Evolutionary conservation across 2,888 invertebrate species (phyloP).

Genomic region (Morpho deidamia): DNA sequence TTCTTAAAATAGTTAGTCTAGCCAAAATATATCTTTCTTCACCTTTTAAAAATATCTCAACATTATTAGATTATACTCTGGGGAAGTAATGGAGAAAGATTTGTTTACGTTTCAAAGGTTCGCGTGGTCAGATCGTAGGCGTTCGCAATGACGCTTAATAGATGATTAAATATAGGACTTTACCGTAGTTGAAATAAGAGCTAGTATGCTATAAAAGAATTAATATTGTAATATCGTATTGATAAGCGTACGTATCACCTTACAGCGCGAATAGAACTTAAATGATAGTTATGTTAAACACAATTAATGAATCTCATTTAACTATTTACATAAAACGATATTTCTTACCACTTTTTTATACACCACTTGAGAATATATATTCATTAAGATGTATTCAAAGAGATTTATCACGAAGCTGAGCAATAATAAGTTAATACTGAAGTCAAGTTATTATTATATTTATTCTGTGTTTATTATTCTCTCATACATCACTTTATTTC

Average conservation of each 20-base stretch:
- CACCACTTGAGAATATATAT: too few species aligned
- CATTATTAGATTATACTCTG: constrained; percentile 10
- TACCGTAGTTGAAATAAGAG: not conserved
- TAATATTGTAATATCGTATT: not conserved
- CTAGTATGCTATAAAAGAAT: not conserved
- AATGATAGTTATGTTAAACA: constrained; percentile 15
- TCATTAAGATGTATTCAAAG: too few species aligned
- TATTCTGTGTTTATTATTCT: too few species aligned
- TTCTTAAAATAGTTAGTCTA: not conserved
- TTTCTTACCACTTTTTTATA: too few species aligned
- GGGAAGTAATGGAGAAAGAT: constrained; percentile 16
- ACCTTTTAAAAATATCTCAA: constrained; percentile 8
- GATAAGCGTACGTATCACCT: constrained; percentile 15
- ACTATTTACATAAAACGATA: not conserved
- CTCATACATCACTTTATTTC: too few species aligned
- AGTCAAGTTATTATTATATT: too few species aligned
- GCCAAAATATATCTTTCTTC: not conserved
- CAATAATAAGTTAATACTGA: too few species aligned
- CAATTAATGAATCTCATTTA: constrained; percentile 9
- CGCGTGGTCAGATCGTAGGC: constrained; percentile 18
- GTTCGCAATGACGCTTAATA: constrained; percentile 3
- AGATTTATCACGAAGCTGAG: too few species aligned
- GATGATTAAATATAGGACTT: constrained; percentile 3
- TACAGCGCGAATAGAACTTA: constrained; percentile 12
- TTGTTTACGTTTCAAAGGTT: constrained; percentile 19